Evolutionary conservation across 2,888 invertebrate species (phyloP).

Genomic region (Labia minor): DNA sequence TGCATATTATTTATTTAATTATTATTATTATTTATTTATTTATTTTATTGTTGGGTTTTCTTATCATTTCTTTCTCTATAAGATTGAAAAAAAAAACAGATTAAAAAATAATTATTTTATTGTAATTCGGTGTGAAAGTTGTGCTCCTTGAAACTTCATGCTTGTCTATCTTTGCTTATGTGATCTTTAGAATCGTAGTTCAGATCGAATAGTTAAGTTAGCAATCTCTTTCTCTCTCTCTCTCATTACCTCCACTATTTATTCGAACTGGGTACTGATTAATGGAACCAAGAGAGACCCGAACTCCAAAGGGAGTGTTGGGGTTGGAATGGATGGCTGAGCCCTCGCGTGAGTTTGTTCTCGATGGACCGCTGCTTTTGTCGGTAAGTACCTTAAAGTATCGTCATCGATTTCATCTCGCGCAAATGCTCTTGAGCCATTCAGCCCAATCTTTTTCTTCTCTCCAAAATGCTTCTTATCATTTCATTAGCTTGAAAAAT

Average conservation of each 20-base stretch:
- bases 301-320: background rate
- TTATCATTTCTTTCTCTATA: conserved; percentile 23
- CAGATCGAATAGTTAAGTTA: background rate
- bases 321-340: conserved; percentile 4
- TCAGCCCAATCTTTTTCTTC: conserved; percentile 13
- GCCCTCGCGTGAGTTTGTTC: conserved; percentile 1
- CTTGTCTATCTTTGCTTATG: conserved; percentile 5
- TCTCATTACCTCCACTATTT: background rate
- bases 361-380: background rate
- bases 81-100: too few species aligned
- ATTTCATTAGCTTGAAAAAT: conserved; percentile 21
- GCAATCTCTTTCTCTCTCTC: too few species aligned
- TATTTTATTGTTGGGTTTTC: conserved; percentile 24
- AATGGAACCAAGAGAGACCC: background rate
- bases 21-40: too few species aligned
- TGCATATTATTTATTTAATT: too few species aligned
- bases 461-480: background rate
- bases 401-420: background rate
- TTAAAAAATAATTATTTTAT: conserved; percentile 21
- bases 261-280: background rate
- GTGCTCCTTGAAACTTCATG: conserved; percentile 21
- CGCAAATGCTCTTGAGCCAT: background rate
- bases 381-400: conserved; percentile 6
- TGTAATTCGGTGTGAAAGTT: conserved; percentile 25
- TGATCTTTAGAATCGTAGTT: background rate